phyloP scores from a whole-genome alignment of 2,113 vertebrate species.

The Cygnus buccinator region DNA sequence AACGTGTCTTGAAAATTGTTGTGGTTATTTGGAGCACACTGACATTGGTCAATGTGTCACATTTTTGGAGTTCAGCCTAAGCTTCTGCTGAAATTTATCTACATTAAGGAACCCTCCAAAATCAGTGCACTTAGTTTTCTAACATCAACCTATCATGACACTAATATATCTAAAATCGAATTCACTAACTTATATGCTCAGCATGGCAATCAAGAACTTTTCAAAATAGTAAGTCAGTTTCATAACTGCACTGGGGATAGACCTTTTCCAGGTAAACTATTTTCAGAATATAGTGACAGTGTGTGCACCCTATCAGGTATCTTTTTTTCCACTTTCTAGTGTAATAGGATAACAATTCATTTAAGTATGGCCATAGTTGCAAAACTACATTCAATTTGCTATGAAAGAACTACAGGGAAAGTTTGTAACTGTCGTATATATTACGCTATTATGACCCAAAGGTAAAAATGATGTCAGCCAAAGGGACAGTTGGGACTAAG shows the following conservation, averaged over 20 bases:
- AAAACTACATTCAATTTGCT: conserved; percentile 31
- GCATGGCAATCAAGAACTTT: not conserved
- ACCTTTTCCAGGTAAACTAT: not conserved
- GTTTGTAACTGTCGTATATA: not conserved
- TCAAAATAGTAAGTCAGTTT: not conserved
- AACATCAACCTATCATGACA: not conserved
- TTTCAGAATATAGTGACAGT: not conserved
- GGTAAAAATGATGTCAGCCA: not conserved
- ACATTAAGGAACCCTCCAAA: not conserved
- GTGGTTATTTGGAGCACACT: not conserved
- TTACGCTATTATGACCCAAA: conserved; percentile 21
- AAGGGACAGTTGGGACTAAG: conserved; percentile 10
- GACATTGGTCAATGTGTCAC: not conserved
- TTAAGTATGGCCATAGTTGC: not conserved
- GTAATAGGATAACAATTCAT: not conserved
- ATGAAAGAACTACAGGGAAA: not conserved
- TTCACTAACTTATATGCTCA: not conserved
- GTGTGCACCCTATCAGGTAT: not conserved
- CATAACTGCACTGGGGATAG: not conserved
- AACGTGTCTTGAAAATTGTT: not conserved
- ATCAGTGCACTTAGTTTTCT: not conserved
- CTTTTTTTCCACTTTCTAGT: not conserved
- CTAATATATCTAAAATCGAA: not conserved
- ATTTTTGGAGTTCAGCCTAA: not conserved
- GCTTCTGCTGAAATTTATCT: not conserved